Conservation (phyloP, 2,888 invertebrate genomes). For the Entomobrya multifasciata region DNA sequence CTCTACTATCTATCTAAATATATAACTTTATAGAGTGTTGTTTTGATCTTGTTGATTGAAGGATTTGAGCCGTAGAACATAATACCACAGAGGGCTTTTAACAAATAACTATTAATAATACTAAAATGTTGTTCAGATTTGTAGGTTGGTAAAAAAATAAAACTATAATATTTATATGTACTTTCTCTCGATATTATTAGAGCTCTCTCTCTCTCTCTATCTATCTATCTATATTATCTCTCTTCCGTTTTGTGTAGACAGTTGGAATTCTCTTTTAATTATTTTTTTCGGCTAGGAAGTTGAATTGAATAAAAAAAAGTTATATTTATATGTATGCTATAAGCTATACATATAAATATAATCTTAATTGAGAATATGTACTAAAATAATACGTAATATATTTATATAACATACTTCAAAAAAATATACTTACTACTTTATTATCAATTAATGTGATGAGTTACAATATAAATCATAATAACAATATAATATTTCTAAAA, state of each 20-base stretch:
- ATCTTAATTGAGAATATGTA: neutral
- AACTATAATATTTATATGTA: too few relatives aligned
- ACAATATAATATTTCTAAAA: too few relatives aligned
- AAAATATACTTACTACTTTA: too few relatives aligned
- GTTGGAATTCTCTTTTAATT: constrained; percentile 69
- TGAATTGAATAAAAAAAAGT: neutral
- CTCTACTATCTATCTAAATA: neutral
- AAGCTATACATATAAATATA: constrained; percentile 29
- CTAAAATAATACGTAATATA: constrained; percentile 29
- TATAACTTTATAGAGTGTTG: neutral
- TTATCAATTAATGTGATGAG: too few relatives aligned
- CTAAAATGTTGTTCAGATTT: constrained; percentile 41
- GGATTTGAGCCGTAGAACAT: neutral
- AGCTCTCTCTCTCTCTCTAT: too few relatives aligned
- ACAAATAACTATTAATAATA: neutral
- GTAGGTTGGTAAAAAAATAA: constrained; percentile 62
- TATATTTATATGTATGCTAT: constrained; percentile 28
- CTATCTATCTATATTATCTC: neutral
- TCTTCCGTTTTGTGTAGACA: constrained; percentile 68
- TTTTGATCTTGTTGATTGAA: neutral
- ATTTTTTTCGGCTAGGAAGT: constrained; percentile 60
- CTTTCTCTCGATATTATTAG: too few relatives aligned
- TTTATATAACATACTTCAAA: too few relatives aligned
- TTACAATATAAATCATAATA: too few relatives aligned
- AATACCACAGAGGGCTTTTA: constrained; percentile 19